Conservation (phyloP, 1,140 invertebrate species). For the Pomacea maculata region DNA sequence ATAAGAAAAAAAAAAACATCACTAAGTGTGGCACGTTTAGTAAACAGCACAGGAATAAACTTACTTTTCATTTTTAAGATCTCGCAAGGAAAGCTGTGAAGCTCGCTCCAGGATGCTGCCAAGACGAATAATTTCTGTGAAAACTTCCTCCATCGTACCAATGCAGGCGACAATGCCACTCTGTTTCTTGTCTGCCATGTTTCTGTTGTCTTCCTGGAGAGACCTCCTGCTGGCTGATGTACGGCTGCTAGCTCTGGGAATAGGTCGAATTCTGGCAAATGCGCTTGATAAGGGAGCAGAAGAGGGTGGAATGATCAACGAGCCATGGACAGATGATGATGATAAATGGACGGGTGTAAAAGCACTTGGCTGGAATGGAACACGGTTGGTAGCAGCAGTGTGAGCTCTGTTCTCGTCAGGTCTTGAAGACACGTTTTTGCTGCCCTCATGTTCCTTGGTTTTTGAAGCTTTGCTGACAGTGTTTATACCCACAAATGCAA, state of each 20-base stretch:
- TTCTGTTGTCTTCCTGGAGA: not conserved
- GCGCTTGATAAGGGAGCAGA: conserved; percentile 13
- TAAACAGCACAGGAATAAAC: not conserved
- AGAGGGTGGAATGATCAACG: not conserved
- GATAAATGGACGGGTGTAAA: conserved; percentile 10
- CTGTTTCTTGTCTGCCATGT: not conserved
- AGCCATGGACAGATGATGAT: not conserved
- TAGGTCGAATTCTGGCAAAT: conserved; percentile 24
- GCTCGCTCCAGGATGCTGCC: conserved; percentile 35
- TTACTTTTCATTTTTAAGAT: conserved; percentile 38
- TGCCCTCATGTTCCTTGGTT: not conserved
- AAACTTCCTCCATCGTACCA: conserved; percentile 21
- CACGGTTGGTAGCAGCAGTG: not conserved
- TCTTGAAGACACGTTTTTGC: not conserved
- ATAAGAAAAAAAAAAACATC: no score
- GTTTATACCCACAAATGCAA: not conserved
- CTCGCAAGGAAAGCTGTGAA: conserved; percentile 34
- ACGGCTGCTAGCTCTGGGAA: conserved; percentile 8
- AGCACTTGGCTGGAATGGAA: conserved; percentile 10
- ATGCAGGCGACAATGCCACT: conserved; percentile 4
- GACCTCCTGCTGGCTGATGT: not conserved
- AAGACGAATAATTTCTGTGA: conserved; percentile 28
- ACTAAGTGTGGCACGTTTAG: no score
- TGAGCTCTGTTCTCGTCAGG: no score
- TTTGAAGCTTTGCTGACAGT: no score